These are phyloP conservation scores for Apotomis capreana DNA, from an alignment of 2,888 invertebrate genomes.

Conservation along the genomic window DNA sequence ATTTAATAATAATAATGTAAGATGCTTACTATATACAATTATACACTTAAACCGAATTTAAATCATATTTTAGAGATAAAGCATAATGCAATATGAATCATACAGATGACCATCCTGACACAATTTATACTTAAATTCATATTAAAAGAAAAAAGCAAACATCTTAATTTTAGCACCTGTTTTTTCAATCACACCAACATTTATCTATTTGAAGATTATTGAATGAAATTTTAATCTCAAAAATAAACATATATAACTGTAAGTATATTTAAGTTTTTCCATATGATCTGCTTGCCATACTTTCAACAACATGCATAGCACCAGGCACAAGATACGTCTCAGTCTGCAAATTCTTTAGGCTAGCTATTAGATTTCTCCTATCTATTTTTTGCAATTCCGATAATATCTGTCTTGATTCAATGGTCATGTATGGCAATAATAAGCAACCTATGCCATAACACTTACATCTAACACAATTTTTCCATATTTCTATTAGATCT, in stretches of 20 bases:
- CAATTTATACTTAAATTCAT: too few species aligned
- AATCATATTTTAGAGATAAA: too few species aligned
- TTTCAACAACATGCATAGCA: conserved; percentile 77
- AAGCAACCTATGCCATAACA: conserved; percentile 74
- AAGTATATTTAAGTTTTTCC: conserved; percentile 49
- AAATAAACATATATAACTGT: conserved; percentile 4
- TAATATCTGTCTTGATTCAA: conserved; percentile 65
- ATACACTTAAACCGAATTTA: too few species aligned
- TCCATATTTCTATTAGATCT: conserved; percentile 77
- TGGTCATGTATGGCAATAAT: conserved; percentile 75
- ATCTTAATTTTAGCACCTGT: background rate
- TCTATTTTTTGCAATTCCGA: conserved; percentile 74
- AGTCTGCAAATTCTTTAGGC: conserved; percentile 74
- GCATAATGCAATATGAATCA: too few species aligned
- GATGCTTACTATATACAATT: too few species aligned
- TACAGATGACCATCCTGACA: too few species aligned
- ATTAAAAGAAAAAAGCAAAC: too few species aligned
- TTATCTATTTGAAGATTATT: background rate
- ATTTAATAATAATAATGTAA: too few species aligned
- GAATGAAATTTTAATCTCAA: background rate
- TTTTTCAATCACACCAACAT: background rate
- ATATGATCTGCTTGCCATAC: conserved; percentile 62
- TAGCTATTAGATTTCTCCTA: conserved; percentile 72
- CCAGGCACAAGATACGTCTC: conserved; percentile 76
- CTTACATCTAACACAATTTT: conserved; percentile 75